A percentile compares a stretch with the other conserved stretches of the same genome.
These are phyloP conservation scores for Heteractis magnifica DNA, from an alignment of 92 coral and sea anemone genomes.

Conservation along the genomic window DNA sequence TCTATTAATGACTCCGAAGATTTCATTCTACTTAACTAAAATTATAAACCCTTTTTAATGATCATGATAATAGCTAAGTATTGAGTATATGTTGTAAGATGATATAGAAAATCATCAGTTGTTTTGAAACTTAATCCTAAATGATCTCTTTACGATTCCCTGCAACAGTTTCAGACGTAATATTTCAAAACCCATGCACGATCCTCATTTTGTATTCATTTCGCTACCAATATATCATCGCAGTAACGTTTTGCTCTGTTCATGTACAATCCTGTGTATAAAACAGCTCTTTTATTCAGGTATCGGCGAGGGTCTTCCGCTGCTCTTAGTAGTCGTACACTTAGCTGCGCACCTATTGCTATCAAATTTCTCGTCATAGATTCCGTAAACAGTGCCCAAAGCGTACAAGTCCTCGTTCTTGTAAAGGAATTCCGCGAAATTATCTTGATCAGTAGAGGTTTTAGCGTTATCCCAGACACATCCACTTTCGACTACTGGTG, in stretches of 20 bases:
- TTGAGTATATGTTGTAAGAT: neutral
- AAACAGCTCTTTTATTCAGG: conserved; percentile 39
- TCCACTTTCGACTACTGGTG: conserved; percentile 79
- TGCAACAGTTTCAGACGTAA: neutral
- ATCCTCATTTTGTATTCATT: neutral
- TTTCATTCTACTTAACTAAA: no score
- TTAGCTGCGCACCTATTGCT: conserved; percentile 2
- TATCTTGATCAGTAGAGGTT: conserved; percentile 61
- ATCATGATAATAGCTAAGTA: no score
- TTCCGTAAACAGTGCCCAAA: conserved; percentile 86
- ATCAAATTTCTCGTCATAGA: conserved; percentile 55
- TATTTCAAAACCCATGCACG: neutral
- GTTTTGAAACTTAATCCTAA: conserved; percentile 2
- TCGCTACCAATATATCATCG: neutral
- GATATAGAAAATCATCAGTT: neutral
- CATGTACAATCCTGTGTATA: neutral
- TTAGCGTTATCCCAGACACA: conserved; percentile 85
- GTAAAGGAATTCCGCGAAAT: conserved; percentile 83
- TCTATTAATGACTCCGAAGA: neutral
- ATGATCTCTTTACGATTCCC: neutral
- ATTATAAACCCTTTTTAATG: no score
- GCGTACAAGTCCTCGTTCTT: conserved; percentile 79
- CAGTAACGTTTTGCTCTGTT: neutral
- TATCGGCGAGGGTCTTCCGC: conserved; percentile 43
- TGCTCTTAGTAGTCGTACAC: conserved; percentile 27